Conservation (phyloP, 1,140 invertebrate species). For the Trichonephila clavipes region DNA sequence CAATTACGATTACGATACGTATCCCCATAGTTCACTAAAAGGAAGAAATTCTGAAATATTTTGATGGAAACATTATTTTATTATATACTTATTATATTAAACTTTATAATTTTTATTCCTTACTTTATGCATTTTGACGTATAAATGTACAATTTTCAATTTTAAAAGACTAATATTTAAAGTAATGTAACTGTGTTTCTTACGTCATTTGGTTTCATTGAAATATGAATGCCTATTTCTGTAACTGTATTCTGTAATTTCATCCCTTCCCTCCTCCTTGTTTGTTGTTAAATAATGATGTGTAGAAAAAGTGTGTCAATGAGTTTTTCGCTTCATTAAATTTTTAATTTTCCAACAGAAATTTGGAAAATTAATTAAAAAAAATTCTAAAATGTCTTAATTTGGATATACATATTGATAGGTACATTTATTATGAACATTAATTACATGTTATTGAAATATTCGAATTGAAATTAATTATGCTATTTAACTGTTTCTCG, state of each 20-base stretch:
- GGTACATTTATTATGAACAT: background rate
- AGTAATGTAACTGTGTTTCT: too few species aligned
- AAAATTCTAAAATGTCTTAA: background rate
- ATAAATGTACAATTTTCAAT: too few species aligned
- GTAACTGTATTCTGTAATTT: constrained; percentile 1
- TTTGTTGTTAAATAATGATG: constrained; percentile 51
- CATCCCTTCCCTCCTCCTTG: constrained; percentile 17
- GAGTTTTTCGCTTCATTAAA: constrained; percentile 6
- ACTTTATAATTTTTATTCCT: too few species aligned
- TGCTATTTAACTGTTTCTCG: background rate
- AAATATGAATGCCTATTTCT: background rate
- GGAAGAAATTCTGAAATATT: too few species aligned
- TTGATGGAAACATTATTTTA: too few species aligned
- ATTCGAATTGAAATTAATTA: too few species aligned
- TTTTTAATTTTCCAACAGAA: background rate
- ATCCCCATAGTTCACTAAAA: background rate
- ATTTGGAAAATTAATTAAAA: background rate
- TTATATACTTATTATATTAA: too few species aligned
- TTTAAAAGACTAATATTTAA: too few species aligned
- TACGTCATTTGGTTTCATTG: background rate
- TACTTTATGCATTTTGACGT: too few species aligned
- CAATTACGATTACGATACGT: background rate
- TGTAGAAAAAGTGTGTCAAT: constrained; percentile 44
- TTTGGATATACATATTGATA: background rate
- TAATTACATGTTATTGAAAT: too few species aligned